These are phyloP conservation scores for Phortica okadai DNA, from an alignment of 2,888 invertebrate species.

Conservation along the genomic window DNA sequence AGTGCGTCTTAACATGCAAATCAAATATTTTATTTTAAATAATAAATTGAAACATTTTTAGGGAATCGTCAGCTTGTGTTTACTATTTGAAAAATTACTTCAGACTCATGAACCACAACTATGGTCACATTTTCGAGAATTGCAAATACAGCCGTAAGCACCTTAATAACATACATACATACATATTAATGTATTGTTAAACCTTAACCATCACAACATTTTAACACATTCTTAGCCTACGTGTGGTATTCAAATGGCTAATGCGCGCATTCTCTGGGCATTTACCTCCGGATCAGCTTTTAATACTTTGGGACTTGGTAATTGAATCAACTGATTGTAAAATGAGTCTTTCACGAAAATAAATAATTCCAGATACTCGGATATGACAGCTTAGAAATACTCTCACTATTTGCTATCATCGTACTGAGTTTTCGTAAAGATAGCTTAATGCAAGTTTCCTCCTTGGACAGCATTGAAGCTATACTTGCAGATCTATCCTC, in stretches of 20 bases:
- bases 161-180: neutral
- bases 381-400: conserved; percentile 93
- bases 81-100: conserved; percentile 91
- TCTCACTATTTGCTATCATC: conserved; percentile 90
- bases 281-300: conserved; percentile 92
- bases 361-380: conserved; percentile 81
- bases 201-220: neutral
- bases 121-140: conserved; percentile 93
- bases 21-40: conserved; percentile 1
- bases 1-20: conserved; percentile 67
- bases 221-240: conserved; percentile 80
- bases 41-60: conserved; percentile 39
- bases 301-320: conserved; percentile 93
- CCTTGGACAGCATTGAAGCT: conserved; percentile 88
- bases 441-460: conserved; percentile 86
- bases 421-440: conserved; percentile 91
- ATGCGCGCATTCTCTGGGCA: conserved; percentile 98
- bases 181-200: neutral
- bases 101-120: conserved; percentile 93
- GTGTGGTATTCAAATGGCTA: conserved; percentile 96
- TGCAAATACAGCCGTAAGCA: conserved; percentile 94
- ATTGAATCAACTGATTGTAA: neutral
- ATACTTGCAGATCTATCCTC: conserved; percentile 92
- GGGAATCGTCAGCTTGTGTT: conserved; percentile 92
- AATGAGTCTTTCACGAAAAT: neutral